phyloP scores from a whole-genome alignment of 1,140 invertebrate genomes.

The Ruditapes philippinarum region DNA sequence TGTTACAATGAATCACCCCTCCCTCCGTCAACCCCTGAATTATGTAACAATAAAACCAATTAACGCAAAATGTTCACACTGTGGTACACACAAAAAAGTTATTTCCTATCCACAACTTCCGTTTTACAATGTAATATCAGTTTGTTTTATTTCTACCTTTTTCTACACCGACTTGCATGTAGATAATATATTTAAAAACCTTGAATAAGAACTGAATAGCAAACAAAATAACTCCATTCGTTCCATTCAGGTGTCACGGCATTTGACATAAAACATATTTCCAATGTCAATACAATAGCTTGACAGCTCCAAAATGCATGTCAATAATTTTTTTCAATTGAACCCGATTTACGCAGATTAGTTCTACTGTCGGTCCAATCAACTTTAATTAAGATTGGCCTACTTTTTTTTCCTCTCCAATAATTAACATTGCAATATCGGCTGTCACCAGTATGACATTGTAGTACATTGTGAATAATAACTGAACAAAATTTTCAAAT shows the following conservation, averaged over 20 bases:
- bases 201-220: not conserved
- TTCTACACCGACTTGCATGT: too few relatives aligned
- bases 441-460: too few relatives aligned
- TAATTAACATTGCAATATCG: too few relatives aligned
- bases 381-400: not conserved
- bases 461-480: too few relatives aligned
- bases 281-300: not conserved
- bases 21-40: too few relatives aligned
- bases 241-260: slow-evolving; percentile 42
- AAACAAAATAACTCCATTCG: not conserved
- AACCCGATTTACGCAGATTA: not conserved
- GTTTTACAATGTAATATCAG: not conserved
- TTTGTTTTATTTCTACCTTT: too few relatives aligned
- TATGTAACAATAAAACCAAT: too few relatives aligned
- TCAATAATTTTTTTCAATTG: slow-evolving; percentile 43
- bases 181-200: too few relatives aligned
- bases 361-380: not conserved
- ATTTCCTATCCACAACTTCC: not conserved
- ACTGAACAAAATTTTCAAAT: too few relatives aligned
- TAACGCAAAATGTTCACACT: too few relatives aligned
- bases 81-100: too few relatives aligned
- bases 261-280: slow-evolving; percentile 39
- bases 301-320: slow-evolving; percentile 18
- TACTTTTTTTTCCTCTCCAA: not conserved
- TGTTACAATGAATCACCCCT: too few relatives aligned